Percentiles rank a stretch among this genome's conserved stretches.
phyloP scores from a whole-genome alignment of 1,140 invertebrate species.

The Zaprionus kolodkinae region DNA sequence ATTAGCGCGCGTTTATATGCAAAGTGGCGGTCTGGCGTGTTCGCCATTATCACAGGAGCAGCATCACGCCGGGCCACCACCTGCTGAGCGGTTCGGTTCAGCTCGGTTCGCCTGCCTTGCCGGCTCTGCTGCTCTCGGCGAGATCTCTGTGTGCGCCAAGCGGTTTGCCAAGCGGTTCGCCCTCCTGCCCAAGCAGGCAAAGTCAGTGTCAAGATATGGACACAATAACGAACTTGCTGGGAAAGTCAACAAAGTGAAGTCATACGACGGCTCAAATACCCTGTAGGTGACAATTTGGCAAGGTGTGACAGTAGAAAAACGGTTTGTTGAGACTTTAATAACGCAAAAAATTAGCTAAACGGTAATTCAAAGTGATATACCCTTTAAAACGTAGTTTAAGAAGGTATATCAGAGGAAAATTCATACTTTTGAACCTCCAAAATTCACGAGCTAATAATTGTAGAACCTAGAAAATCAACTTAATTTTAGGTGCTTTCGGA shows the following conservation, averaged over 20 bases:
- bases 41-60: conserved; percentile 78
- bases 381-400: too few relatives aligned
- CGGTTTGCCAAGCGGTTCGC: conserved; percentile 40
- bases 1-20: conserved; percentile 82
- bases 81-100: conserved; percentile 60
- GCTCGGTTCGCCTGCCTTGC: not conserved
- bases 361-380: too few relatives aligned
- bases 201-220: conserved; percentile 63
- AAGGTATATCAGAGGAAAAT: too few relatives aligned
- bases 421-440: too few relatives aligned
- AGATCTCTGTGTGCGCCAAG: conserved; percentile 4
- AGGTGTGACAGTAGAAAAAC: not conserved
- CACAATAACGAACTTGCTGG: conserved; percentile 53
- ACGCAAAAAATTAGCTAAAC: too few relatives aligned
- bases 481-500: too few relatives aligned
- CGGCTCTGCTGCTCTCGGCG: conserved; percentile 15
- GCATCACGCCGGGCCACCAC: conserved; percentile 76
- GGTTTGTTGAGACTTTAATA: not conserved
- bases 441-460: too few relatives aligned
- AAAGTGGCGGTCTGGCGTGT: conserved; percentile 72
- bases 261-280: not conserved
- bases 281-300: not conserved
- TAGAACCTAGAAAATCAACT: too few relatives aligned
- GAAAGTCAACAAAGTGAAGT: not conserved
- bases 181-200: conserved; percentile 37